Evolutionary conservation across 37 sponge, comb jelly and placozoan species (phyloP).

Genomic region (Geodia barretti): DNA sequence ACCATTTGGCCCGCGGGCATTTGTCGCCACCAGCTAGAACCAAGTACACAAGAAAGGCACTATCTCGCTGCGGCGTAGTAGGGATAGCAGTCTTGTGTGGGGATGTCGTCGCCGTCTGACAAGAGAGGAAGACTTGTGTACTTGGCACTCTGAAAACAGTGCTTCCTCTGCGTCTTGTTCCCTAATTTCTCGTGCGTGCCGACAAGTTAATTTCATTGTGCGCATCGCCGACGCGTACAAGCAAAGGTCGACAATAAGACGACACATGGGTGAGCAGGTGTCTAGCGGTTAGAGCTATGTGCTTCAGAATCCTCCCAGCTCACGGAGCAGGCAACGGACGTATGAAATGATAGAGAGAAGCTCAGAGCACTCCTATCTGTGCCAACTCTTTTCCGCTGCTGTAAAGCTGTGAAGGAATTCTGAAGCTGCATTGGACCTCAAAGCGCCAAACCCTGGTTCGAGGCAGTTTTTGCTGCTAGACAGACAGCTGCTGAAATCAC

Average conservation of each 20-base stretch:
- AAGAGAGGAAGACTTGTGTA: conserved; percentile 37
- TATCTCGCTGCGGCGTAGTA: conserved; percentile 59
- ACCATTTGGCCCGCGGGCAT: too few species aligned
- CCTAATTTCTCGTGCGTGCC: conserved; percentile 54
- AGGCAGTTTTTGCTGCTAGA: conserved; percentile 82
- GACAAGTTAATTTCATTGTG: neutral
- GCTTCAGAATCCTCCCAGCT: too few species aligned
- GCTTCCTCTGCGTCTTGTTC: conserved; percentile 55
- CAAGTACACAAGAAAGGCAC: conserved; percentile 73
- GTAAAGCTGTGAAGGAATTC: conserved; percentile 35
- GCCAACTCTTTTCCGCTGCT: neutral
- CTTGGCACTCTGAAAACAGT: conserved; percentile 60
- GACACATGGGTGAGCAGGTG: too few species aligned
- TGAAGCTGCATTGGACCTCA: conserved; percentile 5
- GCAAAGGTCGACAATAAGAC: too few species aligned
- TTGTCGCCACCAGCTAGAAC: conserved; percentile 75
- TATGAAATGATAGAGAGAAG: too few species aligned
- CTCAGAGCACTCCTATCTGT: too few species aligned
- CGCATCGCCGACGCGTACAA: too few species aligned
- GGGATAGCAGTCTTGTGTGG: conserved; percentile 65
- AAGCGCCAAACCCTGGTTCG: conserved; percentile 50
- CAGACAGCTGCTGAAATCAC: conserved; percentile 64
- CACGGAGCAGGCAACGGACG: too few species aligned
- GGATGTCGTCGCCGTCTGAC: conserved; percentile 61
- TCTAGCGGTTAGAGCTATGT: too few species aligned